Conservation (phyloP, 2,888 invertebrate genomes). For the Diogma glabrata region DNA sequence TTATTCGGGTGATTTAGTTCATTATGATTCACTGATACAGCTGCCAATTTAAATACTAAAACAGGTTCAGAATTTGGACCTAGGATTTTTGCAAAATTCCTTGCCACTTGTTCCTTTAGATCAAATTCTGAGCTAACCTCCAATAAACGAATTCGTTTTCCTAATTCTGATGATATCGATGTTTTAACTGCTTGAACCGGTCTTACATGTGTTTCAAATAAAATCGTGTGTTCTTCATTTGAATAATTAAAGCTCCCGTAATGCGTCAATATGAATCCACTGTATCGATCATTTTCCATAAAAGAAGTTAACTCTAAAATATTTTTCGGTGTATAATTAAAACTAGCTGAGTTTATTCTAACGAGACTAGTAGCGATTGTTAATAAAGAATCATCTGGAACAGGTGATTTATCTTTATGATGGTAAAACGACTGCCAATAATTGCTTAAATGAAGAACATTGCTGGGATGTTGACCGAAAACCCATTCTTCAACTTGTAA, state of each 20-base stretch:
- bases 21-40: no score
- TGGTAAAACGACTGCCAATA: conserved; percentile 93
- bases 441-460: conserved; percentile 53
- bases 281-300: conserved; percentile 58
- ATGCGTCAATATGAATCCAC: conserved; percentile 53
- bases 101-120: conserved; percentile 82
- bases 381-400: conserved; percentile 57
- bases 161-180: conserved; percentile 44
- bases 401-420: conserved; percentile 57
- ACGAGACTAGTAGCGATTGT: conserved; percentile 58
- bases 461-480: conserved; percentile 52
- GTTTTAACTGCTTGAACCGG: conserved; percentile 46
- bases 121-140: conserved; percentile 83
- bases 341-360: conserved; percentile 44
- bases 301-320: conserved; percentile 58
- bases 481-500: conserved; percentile 81
- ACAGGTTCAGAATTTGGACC: conserved; percentile 69
- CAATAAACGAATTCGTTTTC: conserved; percentile 51
- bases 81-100: conserved; percentile 67
- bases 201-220: conserved; percentile 59
- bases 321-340: conserved; percentile 38
- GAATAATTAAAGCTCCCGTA: conserved; percentile 22
- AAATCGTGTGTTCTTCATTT: conserved; percentile 37
- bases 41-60: conserved; percentile 50
- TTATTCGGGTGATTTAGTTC: conserved; percentile 29